Percentiles rank a stretch among this genome's conserved stretches.
These are phyloP conservation scores for Eulemur macaco DNA, from an alignment of 2,113 vertebrate species.

Conservation along the genomic window DNA sequence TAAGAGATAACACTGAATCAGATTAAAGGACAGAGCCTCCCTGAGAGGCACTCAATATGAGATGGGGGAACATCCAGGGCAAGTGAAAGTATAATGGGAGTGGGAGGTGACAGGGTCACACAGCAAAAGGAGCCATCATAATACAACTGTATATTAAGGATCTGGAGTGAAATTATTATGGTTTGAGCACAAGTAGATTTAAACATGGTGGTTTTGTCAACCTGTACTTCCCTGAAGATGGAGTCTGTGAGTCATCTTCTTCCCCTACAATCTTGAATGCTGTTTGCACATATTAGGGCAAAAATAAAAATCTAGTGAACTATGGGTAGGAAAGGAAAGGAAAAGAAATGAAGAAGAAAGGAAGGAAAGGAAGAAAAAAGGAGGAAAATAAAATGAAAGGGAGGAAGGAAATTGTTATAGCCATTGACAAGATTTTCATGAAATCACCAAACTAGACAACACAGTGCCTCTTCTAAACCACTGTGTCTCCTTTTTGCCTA, in stretches of 20 bases:
- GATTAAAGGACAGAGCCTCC: background rate
- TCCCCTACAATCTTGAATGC: background rate
- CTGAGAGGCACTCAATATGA: background rate
- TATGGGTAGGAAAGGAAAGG: background rate
- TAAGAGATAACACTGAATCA: background rate
- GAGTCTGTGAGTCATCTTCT: background rate
- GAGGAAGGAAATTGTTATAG: background rate
- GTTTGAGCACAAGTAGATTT: background rate
- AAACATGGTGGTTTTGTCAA: background rate
- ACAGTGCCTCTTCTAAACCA: background rate
- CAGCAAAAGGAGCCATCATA: background rate
- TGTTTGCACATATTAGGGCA: background rate
- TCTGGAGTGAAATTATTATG: background rate
- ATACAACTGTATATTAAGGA: background rate
- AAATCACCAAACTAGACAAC: background rate
- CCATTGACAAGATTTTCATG: background rate
- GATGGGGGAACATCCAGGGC: background rate
- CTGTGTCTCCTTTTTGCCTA: background rate
- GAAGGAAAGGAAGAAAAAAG: background rate
- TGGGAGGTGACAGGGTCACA: background rate
- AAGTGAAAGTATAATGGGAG: background rate
- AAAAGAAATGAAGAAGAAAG: background rate
- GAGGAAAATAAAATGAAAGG: background rate
- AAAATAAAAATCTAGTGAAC: slow-evolving; percentile 26
- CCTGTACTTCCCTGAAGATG: background rate